A percentile compares a stretch with the other conserved stretches of the same genome.
These are phyloP conservation scores for Trachythela sp. DNA, from an alignment of 64 coral and sea anemone species.

Conservation along the genomic window DNA sequence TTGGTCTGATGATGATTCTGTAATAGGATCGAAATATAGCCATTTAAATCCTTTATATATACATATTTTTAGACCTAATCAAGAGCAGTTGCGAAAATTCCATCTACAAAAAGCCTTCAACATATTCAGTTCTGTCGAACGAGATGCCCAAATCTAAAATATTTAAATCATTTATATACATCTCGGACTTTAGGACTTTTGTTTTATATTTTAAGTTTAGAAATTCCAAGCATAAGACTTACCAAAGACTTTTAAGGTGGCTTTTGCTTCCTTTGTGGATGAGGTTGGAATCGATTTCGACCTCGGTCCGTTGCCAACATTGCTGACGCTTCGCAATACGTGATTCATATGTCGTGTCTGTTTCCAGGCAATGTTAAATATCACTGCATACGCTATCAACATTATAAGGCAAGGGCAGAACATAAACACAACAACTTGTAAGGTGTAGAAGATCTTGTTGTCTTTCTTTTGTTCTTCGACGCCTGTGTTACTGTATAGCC, in stretches of 20 bases:
- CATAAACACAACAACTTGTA: background rate
- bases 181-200: too few relatives aligned
- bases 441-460: constrained; percentile 2
- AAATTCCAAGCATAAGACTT: background rate
- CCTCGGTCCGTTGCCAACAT: background rate
- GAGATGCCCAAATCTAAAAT: too few relatives aligned
- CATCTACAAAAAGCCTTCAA: too few relatives aligned
- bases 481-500: background rate
- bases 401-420: background rate
- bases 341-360: background rate
- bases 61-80: too few relatives aligned
- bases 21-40: too few relatives aligned
- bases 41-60: too few relatives aligned
- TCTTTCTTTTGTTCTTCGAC: background rate
- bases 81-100: too few relatives aligned
- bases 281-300: background rate
- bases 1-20: too few relatives aligned
- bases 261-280: background rate
- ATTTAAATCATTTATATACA: too few relatives aligned
- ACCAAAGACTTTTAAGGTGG: background rate
- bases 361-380: constrained; percentile 18
- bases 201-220: background rate
- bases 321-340: background rate
- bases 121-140: too few relatives aligned
- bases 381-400: background rate